A percentile compares a stretch with the other conserved stretches of the same genome.
These are phyloP conservation scores for Brachionus asplanchnoidis DNA, from an alignment of 1,140 invertebrate species.

Conservation along the genomic window DNA sequence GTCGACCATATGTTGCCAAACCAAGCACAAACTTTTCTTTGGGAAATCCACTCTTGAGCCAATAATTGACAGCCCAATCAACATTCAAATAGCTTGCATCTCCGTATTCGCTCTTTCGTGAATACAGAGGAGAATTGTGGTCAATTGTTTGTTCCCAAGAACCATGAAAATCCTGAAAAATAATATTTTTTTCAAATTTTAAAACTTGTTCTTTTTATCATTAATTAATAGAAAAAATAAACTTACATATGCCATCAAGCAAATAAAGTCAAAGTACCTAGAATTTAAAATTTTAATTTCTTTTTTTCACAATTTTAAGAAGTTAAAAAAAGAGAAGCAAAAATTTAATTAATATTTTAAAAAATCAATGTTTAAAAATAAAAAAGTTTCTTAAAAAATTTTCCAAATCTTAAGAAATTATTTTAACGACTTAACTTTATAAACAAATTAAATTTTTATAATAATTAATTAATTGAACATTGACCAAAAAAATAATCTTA, in stretches of 20 bases:
- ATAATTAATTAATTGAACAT: too few relatives aligned
- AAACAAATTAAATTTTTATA: too few relatives aligned
- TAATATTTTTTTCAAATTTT: too few relatives aligned
- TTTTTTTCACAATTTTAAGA: too few relatives aligned
- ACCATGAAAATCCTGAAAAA: conserved; percentile 70
- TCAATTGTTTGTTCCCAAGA: conserved; percentile 84
- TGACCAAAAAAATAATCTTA: too few relatives aligned
- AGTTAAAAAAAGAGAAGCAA: too few relatives aligned
- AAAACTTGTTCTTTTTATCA: neutral
- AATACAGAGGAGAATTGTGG: conserved; percentile 53
- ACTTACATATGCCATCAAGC: conserved; percentile 71
- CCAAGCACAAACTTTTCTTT: conserved; percentile 76
- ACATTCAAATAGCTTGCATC: conserved; percentile 24
- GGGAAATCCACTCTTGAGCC: conserved; percentile 71
- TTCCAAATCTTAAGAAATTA: too few relatives aligned
- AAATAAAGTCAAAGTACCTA: conserved; percentile 87
- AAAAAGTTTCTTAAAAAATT: too few relatives aligned
- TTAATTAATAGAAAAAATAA: neutral
- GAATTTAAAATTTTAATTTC: too few relatives aligned
- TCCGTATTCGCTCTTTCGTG: conserved; percentile 45
- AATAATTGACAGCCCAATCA: conserved; percentile 57
- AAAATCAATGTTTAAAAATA: too few relatives aligned
- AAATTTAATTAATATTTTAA: too few relatives aligned
- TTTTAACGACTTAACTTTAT: too few relatives aligned
- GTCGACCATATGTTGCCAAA: conserved; percentile 81